Base-by-base conservation (phyloP, 2,888 invertebrate genomes). In the Iphiclides podalirius region DNA sequence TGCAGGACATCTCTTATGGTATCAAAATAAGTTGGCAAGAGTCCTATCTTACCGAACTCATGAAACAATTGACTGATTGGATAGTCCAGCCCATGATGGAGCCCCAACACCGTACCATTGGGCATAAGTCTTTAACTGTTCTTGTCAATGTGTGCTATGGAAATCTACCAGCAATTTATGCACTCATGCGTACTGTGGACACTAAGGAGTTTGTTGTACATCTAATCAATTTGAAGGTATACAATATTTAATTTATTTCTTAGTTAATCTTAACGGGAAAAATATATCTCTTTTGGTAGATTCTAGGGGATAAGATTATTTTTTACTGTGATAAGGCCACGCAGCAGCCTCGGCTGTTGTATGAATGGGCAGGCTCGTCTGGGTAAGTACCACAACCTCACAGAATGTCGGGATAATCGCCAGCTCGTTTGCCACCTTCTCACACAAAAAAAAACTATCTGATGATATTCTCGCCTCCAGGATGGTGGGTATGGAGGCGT, bases 21-120 rank as follows among this genome's bases (percentile, higher is more conserved):
- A 93, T 95, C 12, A 92, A 92, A 69, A 94, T 95, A 16, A 92
- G 91, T 4, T 95, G 95, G 94, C 94, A 94, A 70, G 94, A 95
- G 64, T 93, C 94, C 0, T 93, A 95, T 70, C 80, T 95, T 34
- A 79, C 92, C 0, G 89, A 91, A 53, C 78, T 95, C 7, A 91
- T 95, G 74, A 90, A 92, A 47, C 91, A 90, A 13, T 75, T 95
- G 0, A 92, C 93, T 0, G 90, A 92, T 17, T 93, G 93, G 90
- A 90, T 94, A 39, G 79, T 75, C 0, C 75, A 78, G 31, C 88
- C 90, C 0, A 88, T 89, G 64, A 67, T 66, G 0, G 90, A 91
- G 23, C 60, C 79, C 0, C 82, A 79, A 40, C 72, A 75, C 1
- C 64, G 72, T 1, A 80, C 85, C 1, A 87, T 90, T 8, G 89